phyloP scores from a whole-genome alignment of 2,113 vertebrate species.

The Ploceus nigricollis region DNA sequence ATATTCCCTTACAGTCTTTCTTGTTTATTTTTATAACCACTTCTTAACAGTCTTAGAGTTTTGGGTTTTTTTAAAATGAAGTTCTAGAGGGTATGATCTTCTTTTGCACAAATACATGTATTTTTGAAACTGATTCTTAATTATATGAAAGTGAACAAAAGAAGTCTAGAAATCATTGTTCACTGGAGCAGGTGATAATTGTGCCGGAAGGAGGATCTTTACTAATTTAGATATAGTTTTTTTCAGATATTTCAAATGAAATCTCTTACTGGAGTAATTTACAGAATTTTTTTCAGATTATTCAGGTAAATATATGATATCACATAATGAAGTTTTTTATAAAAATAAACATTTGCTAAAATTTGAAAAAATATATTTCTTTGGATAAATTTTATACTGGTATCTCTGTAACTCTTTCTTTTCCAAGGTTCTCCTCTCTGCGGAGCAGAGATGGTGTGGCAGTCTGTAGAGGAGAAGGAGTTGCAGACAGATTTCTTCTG shows the following conservation, averaged over 20 bases:
- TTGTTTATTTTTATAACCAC: slow-evolving; percentile 84
- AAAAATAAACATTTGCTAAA: slow-evolving; percentile 70
- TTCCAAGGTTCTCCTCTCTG: slow-evolving; percentile 47
- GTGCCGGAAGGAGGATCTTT: slow-evolving; percentile 57
- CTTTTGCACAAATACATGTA: slow-evolving; percentile 77
- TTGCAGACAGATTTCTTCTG: slow-evolving; percentile 36
- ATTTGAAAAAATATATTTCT: slow-evolving; percentile 65
- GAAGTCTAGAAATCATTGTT: slow-evolving; percentile 55
- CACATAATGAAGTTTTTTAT: slow-evolving; percentile 63
- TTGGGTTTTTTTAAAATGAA: slow-evolving; percentile 53
- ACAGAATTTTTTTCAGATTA: slow-evolving; percentile 41
- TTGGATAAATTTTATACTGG: slow-evolving; percentile 65
- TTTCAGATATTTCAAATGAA: slow-evolving; percentile 54
- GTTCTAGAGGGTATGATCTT: slow-evolving; percentile 58
- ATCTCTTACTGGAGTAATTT: slow-evolving; percentile 62
- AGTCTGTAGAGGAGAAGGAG: slow-evolving; percentile 57
- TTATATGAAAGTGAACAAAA: slow-evolving; percentile 74
- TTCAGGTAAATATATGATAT: slow-evolving; percentile 64
- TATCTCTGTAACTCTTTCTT: slow-evolving; percentile 66
- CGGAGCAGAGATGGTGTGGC: slow-evolving; percentile 29
- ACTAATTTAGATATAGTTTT: slow-evolving; percentile 65
- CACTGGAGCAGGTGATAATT: slow-evolving; percentile 65
- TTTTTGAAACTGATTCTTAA: slow-evolving; percentile 66
- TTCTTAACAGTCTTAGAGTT: slow-evolving; percentile 83
- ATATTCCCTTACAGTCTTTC: slow-evolving; percentile 56